Conservation (phyloP, 2,797 vertebrate species). For the Austrolebias charrua region DNA sequence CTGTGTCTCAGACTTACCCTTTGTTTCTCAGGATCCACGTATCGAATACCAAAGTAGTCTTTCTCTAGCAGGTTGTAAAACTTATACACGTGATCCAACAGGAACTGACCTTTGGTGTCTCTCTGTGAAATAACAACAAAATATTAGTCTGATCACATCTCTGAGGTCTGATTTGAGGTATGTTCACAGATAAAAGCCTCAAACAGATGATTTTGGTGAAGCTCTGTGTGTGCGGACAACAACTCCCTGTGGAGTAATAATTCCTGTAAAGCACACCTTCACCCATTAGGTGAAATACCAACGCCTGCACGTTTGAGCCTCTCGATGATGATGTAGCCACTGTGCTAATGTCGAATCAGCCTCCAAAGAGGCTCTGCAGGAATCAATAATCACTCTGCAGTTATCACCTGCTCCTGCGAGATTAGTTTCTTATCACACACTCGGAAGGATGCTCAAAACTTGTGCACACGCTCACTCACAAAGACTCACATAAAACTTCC, state of each 20-base stretch:
- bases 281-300: constrained; percentile 16
- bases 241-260: constrained; percentile 10
- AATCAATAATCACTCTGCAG: constrained; percentile 61
- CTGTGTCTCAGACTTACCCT: constrained; percentile 79
- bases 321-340: constrained; percentile 14
- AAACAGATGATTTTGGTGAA: constrained; percentile 16
- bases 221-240: constrained; percentile 10
- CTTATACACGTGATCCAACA: constrained; percentile 95
- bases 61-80: constrained; percentile 97
- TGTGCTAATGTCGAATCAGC: constrained; percentile 14
- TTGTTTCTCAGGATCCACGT: constrained; percentile 96
- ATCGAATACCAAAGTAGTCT: constrained; percentile 98
- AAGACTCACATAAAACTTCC: background rate
- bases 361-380: constrained; percentile 24
- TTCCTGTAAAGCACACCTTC: constrained; percentile 11
- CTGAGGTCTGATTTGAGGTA: too few relatives aligned
- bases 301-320: constrained; percentile 16
- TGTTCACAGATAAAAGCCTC: background rate
- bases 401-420: constrained; percentile 43
- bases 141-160: background rate
- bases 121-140: constrained; percentile 82
- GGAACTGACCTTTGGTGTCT: constrained; percentile 96
- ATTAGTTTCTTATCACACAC: constrained; percentile 42
- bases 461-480: too few relatives aligned
- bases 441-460: background rate